Conservation (phyloP, 2,113 vertebrate genomes). For the Tetrax tetrax region DNA sequence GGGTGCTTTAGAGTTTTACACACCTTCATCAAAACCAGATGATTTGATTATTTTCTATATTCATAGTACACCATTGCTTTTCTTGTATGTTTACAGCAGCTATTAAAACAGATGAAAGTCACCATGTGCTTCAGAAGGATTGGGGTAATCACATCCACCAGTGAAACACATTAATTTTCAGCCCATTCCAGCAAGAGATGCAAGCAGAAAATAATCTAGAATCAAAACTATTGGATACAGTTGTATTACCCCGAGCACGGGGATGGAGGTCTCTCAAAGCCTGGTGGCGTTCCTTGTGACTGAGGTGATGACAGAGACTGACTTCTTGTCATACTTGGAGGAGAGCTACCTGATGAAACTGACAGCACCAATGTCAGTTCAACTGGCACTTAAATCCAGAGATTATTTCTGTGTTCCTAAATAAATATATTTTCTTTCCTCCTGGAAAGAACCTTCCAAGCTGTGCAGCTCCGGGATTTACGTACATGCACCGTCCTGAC, state of each 20-base stretch:
- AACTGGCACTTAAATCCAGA: background rate
- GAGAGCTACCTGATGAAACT: background rate
- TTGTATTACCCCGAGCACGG: background rate
- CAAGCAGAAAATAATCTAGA: background rate
- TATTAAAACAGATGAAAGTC: slow-evolving; percentile 54
- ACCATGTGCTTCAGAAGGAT: background rate
- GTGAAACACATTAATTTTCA: slow-evolving; percentile 35
- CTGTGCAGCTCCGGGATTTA: background rate
- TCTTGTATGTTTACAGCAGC: slow-evolving; percentile 41
- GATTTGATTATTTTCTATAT: slow-evolving; percentile 41
- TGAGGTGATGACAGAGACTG: background rate
- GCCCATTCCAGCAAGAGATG: background rate
- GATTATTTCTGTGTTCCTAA: background rate
- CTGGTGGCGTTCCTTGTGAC: background rate
- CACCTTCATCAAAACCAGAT: slow-evolving; percentile 50
- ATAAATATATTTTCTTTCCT: background rate
- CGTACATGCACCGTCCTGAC: background rate
- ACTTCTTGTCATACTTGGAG: background rate
- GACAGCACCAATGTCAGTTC: background rate
- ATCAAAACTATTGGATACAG: background rate
- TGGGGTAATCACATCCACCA: background rate
- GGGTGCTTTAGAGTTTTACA: slow-evolving; percentile 35
- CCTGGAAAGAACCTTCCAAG: background rate
- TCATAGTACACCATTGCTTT: background rate
- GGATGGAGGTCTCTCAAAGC: background rate